Percentiles rank a stretch among this genome's conserved stretches.
Evolutionary conservation across 2,113 vertebrate species (phyloP).

Genomic region (Microcebus ravelobensis): DNA sequence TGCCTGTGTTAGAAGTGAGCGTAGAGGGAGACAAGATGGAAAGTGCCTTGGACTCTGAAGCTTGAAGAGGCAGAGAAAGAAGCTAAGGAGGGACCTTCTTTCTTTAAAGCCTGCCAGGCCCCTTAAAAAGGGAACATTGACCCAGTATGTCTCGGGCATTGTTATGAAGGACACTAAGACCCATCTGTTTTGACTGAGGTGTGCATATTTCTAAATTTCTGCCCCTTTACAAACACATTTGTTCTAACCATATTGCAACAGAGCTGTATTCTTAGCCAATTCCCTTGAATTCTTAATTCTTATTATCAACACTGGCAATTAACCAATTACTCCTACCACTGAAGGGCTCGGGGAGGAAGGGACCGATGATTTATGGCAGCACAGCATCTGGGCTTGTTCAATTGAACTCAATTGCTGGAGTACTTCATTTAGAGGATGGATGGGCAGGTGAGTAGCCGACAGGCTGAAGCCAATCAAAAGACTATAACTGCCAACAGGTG

Average conservation of each 20-base stretch:
- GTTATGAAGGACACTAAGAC: not conserved
- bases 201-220: slow-evolving; percentile 58
- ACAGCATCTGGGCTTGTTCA: slow-evolving; percentile 57
- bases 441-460: slow-evolving; percentile 61
- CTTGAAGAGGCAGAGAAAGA: not conserved
- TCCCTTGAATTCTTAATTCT: slow-evolving; percentile 79
- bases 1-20: not conserved
- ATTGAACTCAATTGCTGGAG: slow-evolving; percentile 53
- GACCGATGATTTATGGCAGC: slow-evolving; percentile 69
- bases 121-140: not conserved
- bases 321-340: slow-evolving; percentile 77
- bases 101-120: not conserved
- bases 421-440: slow-evolving; percentile 59
- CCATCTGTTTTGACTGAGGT: slow-evolving; percentile 62
- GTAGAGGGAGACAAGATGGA: not conserved
- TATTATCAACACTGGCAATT: slow-evolving; percentile 79
- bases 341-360: slow-evolving; percentile 74
- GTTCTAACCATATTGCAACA: slow-evolving; percentile 70
- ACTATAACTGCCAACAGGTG: not conserved
- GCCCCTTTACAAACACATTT: slow-evolving; percentile 65
- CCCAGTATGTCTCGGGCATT: not conserved
- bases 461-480: slow-evolving; percentile 31
- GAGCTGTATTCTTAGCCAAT: slow-evolving; percentile 65
- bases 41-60: not conserved
- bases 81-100: not conserved